Evolutionary conservation across 2,888 invertebrate genomes (phyloP).

Genomic region (Emesis castigata): DNA sequence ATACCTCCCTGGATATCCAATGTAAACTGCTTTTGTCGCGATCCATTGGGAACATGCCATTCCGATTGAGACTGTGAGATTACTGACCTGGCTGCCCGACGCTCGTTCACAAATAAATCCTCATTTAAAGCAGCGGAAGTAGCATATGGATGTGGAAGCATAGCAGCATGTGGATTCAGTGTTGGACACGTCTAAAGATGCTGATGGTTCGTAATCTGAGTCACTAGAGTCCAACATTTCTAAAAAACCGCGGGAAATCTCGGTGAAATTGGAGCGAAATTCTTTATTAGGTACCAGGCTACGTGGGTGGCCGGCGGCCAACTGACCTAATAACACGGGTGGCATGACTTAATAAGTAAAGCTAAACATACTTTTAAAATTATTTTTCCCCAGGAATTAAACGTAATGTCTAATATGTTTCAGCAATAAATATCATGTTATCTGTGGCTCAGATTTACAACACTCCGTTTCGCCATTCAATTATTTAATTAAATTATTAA

Average conservation of each 20-base stretch:
- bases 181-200: neutral
- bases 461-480: too few species aligned
- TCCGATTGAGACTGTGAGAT: neutral
- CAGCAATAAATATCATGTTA: too few species aligned
- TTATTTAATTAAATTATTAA: too few species aligned
- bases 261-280: neutral
- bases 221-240: neutral
- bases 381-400: too few species aligned
- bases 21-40: neutral
- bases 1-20: neutral
- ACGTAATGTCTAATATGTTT: too few species aligned
- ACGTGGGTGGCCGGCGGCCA: slow-evolving; percentile 4
- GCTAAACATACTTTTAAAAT: too few species aligned
- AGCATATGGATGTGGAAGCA: too few species aligned
- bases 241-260: neutral
- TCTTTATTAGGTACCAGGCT: neutral
- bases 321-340: neutral
- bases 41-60: neutral
- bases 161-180: neutral
- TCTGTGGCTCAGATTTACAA: too few species aligned
- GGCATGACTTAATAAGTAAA: neutral
- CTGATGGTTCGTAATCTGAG: neutral
- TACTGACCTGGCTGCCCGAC: neutral
- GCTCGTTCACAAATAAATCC: neutral
- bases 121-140: neutral